Evolutionary conservation across 2,888 invertebrate species (phyloP).

Genomic region (Alviniconcha strummeri): DNA sequence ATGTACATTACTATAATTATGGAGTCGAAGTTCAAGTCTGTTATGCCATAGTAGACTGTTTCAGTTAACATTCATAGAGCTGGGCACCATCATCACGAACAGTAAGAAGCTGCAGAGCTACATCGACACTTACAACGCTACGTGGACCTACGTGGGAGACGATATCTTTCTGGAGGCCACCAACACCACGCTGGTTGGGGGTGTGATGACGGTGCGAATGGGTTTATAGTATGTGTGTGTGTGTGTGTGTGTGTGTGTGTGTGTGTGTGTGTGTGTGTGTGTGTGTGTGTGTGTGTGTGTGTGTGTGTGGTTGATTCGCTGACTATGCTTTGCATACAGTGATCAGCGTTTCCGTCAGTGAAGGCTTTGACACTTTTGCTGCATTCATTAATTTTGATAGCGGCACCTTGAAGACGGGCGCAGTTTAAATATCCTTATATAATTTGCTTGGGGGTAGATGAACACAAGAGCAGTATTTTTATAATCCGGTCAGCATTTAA

Average conservation of each 20-base stretch:
- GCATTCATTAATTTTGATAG: too few relatives aligned
- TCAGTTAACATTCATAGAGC: conserved; percentile 16
- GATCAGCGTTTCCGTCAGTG: too few relatives aligned
- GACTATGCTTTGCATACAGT: too few relatives aligned
- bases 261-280: not conserved
- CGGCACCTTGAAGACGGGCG: too few relatives aligned
- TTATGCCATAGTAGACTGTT: not conserved
- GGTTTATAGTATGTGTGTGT: not conserved
- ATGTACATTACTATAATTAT: not conserved
- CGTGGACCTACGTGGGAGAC: conserved; percentile 39
- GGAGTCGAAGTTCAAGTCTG: not conserved
- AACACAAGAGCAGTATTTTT: too few relatives aligned
- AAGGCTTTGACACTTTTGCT: too few relatives aligned
- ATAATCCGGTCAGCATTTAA: too few relatives aligned
- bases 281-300: not conserved
- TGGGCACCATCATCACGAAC: conserved; percentile 41
- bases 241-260: conserved; percentile 5
- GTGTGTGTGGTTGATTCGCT: not conserved
- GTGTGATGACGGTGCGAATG: conserved; percentile 35
- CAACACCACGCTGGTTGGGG: conserved; percentile 46
- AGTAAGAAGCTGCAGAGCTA: conserved; percentile 39
- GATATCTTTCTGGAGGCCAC: conserved; percentile 44
- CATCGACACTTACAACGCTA: conserved; percentile 35
- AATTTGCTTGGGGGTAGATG: too few relatives aligned
- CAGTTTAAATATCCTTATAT: too few relatives aligned